Conservation (phyloP, 1,140 invertebrate species). For the Helicoverpa armigera region DNA sequence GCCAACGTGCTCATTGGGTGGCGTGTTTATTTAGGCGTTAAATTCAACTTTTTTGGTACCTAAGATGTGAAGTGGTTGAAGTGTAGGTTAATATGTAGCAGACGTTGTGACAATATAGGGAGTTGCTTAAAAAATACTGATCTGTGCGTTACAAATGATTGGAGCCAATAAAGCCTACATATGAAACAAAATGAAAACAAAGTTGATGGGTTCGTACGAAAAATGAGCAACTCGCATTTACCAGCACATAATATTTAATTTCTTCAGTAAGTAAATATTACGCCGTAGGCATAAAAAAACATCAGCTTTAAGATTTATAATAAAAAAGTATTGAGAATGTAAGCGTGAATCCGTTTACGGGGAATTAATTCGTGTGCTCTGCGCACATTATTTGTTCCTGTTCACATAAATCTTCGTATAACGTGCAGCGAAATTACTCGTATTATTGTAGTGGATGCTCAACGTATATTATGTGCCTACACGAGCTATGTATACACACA, state of each 20-base stretch:
- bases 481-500: neutral
- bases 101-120: neutral
- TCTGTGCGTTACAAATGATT: too few species aligned
- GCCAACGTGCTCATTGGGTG: slow-evolving; percentile 7
- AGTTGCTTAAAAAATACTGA: neutral
- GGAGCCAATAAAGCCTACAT: too few species aligned
- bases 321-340: slow-evolving; percentile 36
- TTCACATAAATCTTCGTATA: slow-evolving; percentile 43
- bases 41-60: slow-evolving; percentile 14
- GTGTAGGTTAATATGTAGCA: neutral
- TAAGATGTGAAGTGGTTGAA: neutral
- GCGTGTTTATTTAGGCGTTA: slow-evolving; percentile 11
- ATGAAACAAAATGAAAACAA: too few species aligned
- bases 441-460: slow-evolving; percentile 29
- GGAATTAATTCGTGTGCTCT: slow-evolving; percentile 42
- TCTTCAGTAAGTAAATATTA: too few species aligned
- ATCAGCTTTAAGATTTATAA: slow-evolving; percentile 22
- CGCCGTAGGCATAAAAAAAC: slow-evolving; percentile 13
- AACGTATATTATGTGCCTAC: neutral
- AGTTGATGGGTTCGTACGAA: too few species aligned
- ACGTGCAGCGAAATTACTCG: slow-evolving; percentile 17
- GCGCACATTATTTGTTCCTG: slow-evolving; percentile 46
- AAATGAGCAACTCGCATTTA: too few species aligned
- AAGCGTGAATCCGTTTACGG: slow-evolving; percentile 46
- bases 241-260: too few species aligned